These are phyloP conservation scores for Nothura maculosa DNA, from an alignment of 2,797 vertebrate genomes.

Conservation along the genomic window DNA sequence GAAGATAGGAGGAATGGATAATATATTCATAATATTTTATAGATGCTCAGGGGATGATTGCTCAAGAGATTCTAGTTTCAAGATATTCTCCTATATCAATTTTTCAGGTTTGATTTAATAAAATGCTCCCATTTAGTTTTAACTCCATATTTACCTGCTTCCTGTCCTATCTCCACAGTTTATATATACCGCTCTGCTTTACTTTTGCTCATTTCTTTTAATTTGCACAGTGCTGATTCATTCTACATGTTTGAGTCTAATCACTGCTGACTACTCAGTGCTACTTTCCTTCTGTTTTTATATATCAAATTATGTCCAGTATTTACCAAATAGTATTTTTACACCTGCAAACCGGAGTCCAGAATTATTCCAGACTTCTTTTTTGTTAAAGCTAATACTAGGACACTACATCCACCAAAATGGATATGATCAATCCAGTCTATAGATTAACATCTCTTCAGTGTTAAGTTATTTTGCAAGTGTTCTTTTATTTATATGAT, in stretches of 20 bases:
- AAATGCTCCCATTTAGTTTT: background rate
- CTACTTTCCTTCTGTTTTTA: slow-evolving; percentile 4
- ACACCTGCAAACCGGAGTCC: background rate
- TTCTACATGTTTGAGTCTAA: slow-evolving; percentile 13
- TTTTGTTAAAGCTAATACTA: background rate
- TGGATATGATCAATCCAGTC: background rate
- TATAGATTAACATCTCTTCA: background rate
- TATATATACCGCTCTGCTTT: slow-evolving; percentile 9
- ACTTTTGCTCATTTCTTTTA: slow-evolving; percentile 40
- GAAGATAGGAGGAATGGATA: background rate
- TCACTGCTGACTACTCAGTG: background rate
- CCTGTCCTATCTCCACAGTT: background rate
- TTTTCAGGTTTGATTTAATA: background rate
- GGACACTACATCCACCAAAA: background rate
- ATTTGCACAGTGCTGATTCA: slow-evolving; percentile 3
- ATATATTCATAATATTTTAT: background rate
- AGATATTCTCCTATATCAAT: background rate
- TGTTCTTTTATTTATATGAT: background rate
- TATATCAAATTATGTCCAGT: background rate
- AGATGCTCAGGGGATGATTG: background rate
- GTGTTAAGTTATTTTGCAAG: background rate
- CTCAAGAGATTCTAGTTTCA: background rate
- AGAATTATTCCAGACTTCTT: background rate
- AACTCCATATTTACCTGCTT: background rate
- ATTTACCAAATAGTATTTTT: background rate